phyloP scores from a whole-genome alignment of 2,797 vertebrate species.

The Neosilurus hyrtlii region DNA sequence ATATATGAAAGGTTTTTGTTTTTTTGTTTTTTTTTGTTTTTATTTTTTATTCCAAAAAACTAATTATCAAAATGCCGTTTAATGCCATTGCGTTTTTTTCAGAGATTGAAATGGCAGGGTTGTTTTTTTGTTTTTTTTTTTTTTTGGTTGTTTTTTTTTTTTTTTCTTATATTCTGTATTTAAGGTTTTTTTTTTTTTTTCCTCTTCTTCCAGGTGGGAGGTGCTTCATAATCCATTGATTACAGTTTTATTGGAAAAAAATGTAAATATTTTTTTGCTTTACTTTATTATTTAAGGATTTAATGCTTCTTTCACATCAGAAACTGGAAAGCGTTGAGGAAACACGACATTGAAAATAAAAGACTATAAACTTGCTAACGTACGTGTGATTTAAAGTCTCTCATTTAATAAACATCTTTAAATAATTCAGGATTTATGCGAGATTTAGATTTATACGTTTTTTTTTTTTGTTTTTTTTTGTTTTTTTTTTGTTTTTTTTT shows the following conservation, averaged over 20 bases:
- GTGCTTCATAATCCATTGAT: conserved; percentile 86
- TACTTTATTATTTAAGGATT: conserved; percentile 90
- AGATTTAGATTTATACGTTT: too few relatives aligned
- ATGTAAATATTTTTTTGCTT: conserved; percentile 88
- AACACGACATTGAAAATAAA: conserved; percentile 80
- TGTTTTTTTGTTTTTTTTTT: conserved; percentile 36
- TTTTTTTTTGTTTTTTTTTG: too few relatives aligned
- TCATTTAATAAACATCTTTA: too few relatives aligned
- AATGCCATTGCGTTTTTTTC: conserved; percentile 64
- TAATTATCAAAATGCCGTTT: conserved; percentile 61
- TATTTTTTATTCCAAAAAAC: conserved; percentile 69
- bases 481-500: too few relatives aligned
- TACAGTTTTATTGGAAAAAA: conserved; percentile 85
- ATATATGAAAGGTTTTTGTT: conserved; percentile 60
- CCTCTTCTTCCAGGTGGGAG: conserved; percentile 74
- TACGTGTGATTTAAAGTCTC: neutral
- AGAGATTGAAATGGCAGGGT: conserved; percentile 34
- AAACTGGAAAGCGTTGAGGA: conserved; percentile 86
- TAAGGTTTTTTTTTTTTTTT: conserved; percentile 61
- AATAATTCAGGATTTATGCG: too few relatives aligned
- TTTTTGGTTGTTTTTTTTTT: conserved; percentile 66
- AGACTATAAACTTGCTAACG: conserved; percentile 73
- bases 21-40: conserved; percentile 65
- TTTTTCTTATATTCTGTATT: conserved; percentile 69
- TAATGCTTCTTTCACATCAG: conserved; percentile 88